phyloP scores from a whole-genome alignment of 2,888 invertebrate species.

The Volucella bombylans region DNA sequence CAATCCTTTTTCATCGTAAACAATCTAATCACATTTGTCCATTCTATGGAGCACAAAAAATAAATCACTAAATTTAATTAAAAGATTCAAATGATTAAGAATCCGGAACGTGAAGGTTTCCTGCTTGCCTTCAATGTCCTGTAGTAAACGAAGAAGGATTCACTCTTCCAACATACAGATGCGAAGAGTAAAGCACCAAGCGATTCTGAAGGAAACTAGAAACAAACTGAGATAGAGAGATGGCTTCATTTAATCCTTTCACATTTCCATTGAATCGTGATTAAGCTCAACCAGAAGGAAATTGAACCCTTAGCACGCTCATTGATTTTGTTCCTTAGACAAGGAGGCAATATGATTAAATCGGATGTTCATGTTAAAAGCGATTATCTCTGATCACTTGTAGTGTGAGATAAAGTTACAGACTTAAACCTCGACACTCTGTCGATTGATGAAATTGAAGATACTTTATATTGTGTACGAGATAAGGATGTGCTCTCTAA shows the following conservation, averaged over 20 bases:
- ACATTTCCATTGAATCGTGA: conserved; percentile 55
- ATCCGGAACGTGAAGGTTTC: conserved; percentile 47
- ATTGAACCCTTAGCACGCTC: conserved; percentile 26
- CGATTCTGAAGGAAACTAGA: not conserved
- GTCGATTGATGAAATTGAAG: conserved; percentile 43
- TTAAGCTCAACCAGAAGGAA: conserved; percentile 43
- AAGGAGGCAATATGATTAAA: conserved; percentile 45
- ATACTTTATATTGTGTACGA: no score
- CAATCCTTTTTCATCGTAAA: not conserved
- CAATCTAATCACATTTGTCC: not conserved
- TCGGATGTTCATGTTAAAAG: conserved; percentile 45
- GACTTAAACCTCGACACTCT: conserved; percentile 25
- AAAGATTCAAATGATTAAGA: conserved; percentile 64
- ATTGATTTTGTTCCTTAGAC: conserved; percentile 30
- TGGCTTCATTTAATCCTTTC: conserved; percentile 40
- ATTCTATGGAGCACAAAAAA: not conserved
- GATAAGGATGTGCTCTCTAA: no score
- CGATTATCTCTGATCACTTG: conserved; percentile 44
- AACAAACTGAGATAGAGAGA: conserved; percentile 19
- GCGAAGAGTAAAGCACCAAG: no score
- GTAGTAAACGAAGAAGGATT: conserved; percentile 1
- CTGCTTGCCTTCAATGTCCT: conserved; percentile 1
- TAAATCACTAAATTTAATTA: conserved; percentile 61
- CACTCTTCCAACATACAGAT: not conserved
- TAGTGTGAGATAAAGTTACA: conserved; percentile 30